Conservation (phyloP, 2,888 invertebrate genomes). For the Elmis aenea region DNA sequence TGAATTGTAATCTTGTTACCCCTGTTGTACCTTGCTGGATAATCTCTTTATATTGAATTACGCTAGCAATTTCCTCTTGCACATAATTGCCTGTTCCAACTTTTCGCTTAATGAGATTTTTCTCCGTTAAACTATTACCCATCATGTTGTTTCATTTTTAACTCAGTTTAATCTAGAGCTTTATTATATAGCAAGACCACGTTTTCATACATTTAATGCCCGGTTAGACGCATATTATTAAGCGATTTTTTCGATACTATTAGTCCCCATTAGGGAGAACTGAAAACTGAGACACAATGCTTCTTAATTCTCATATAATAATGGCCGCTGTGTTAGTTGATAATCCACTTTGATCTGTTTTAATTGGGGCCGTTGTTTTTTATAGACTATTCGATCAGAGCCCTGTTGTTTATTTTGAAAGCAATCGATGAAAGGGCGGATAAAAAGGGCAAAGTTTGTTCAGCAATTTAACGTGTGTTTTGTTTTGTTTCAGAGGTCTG, state of each 20-base stretch:
- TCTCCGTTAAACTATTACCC: neutral
- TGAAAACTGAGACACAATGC: too few relatives aligned
- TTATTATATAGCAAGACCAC: conserved; percentile 10
- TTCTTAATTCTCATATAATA: too few relatives aligned
- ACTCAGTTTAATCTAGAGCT: conserved; percentile 10
- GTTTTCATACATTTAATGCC: conserved; percentile 10
- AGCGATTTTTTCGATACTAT: too few relatives aligned
- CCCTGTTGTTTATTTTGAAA: conserved; percentile 1
- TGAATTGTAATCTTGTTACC: conserved; percentile 12
- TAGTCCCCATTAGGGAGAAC: too few relatives aligned
- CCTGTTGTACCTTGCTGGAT: conserved; percentile 16
- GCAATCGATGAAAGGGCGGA: too few relatives aligned
- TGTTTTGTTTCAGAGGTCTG: conserved; percentile 65
- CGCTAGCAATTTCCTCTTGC: conserved; percentile 15
- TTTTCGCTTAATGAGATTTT: conserved; percentile 8
- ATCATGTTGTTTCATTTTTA: conserved; percentile 5
- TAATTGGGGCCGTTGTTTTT: conserved; percentile 9
- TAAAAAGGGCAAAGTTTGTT: too few relatives aligned
- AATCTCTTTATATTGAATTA: conserved; percentile 18
- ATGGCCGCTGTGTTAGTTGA: too few relatives aligned
- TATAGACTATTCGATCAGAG: conserved; percentile 2
- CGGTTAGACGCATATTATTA: conserved; percentile 16
- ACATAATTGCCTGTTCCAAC: conserved; percentile 13
- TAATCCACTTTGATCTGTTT: conserved; percentile 12
- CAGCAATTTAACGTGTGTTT: conserved; percentile 19